Base-by-base conservation (phyloP, 92 coral and sea anemone genomes). In the Pocillopora grandis region DNA sequence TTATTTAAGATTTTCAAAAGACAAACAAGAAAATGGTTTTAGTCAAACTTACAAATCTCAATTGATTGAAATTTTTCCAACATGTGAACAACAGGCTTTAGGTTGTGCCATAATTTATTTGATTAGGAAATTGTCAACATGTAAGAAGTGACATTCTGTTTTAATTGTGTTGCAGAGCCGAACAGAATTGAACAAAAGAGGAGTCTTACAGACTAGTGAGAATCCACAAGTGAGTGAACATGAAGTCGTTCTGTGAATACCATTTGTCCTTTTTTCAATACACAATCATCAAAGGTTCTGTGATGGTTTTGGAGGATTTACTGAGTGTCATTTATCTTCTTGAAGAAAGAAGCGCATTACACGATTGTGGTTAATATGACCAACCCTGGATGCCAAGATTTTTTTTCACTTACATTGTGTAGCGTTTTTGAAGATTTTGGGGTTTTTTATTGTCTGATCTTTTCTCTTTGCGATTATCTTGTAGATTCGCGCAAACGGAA, bases 181-280 rank as follows among this genome's bases (percentile, higher is more conserved):
- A 10, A 77, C 79, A 12, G 79, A 71, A 63, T 56, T 78, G 77
- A 64, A 78, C 35, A 85, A 78, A 20, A 52, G 63, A 62, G 82
- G 80, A 69, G 83, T 78, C 56, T 65, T 59, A 2, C 69, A 78
- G 69, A 86, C 79, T 17, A 10, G 62, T 7, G 79, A 79, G 16
- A 78, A 72, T 62, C 49, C 72, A 48, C 72, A 20, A 72, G 83
- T 79, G 27, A 23, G 68, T 10, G 35, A 0, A 2, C 42, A 21
- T 70, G 7, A 33, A 27, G 36, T 0, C 3, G 36, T 11, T 70
- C 37, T 70, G 75, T 49, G 31, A 20, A 36, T 33, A 12, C 5
- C 58, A 8, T 71, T 36, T 65, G 70, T 65, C 70, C 27, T 23
- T 65, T 31, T 65, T 10, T 16, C 70, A 19, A 1, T 3, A 17